Evolutionary conservation across 2,888 invertebrate genomes (phyloP).

Genomic region (Nomada fucata): DNA sequence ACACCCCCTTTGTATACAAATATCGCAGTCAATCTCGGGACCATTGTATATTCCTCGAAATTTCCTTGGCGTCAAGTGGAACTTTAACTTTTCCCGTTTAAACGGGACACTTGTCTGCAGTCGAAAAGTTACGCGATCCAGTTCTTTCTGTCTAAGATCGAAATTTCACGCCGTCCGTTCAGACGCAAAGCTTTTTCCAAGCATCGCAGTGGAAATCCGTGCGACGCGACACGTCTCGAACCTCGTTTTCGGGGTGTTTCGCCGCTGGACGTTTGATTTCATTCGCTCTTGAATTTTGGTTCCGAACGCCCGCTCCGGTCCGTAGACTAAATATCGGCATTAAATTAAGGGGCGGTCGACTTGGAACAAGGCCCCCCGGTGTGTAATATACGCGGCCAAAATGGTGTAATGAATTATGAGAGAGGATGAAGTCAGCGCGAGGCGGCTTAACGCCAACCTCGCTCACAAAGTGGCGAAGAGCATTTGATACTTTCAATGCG

Average conservation of each 20-base stretch:
- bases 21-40: too few relatives aligned
- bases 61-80: too few relatives aligned
- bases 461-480: neutral
- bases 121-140: too few relatives aligned
- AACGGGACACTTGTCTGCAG: too few relatives aligned
- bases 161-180: too few relatives aligned
- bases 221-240: neutral
- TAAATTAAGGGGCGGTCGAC: conserved; percentile 48
- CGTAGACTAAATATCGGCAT: conserved; percentile 63
- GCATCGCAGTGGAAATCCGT: neutral
- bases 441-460: conserved; percentile 17
- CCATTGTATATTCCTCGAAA: too few relatives aligned
- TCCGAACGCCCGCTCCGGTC: conserved; percentile 36
- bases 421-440: conserved; percentile 14
- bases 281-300: conserved; percentile 28
- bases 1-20: too few relatives aligned
- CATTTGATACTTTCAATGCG: conserved; percentile 6
- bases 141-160: too few relatives aligned
- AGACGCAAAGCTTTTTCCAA: neutral
- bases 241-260: neutral
- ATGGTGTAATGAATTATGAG: conserved; percentile 49
- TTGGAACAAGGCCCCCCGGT: conserved; percentile 42
- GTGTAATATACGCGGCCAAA: conserved; percentile 41
- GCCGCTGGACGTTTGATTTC: too few relatives aligned
- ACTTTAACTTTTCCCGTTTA: too few relatives aligned